phyloP scores from a whole-genome alignment of 2,888 invertebrate genomes.

The Panzeria rudis region DNA sequence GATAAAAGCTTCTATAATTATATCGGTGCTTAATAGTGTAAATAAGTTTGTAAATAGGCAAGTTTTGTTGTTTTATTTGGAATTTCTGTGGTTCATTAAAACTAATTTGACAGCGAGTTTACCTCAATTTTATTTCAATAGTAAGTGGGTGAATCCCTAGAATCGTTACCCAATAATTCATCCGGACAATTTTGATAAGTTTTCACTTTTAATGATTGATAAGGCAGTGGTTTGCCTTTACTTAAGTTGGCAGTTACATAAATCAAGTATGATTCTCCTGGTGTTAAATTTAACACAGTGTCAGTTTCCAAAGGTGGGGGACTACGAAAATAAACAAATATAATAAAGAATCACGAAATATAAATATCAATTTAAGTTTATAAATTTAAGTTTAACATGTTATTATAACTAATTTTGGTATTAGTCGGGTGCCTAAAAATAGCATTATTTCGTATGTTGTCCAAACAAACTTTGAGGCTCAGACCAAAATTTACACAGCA shows the following conservation, averaged over 20 bases:
- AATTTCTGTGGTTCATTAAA: constrained; percentile 38
- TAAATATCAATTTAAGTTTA: too few species aligned
- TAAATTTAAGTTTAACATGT: too few species aligned
- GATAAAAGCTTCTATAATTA: constrained; percentile 41
- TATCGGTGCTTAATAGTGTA: constrained; percentile 8
- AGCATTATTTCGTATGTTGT: too few species aligned
- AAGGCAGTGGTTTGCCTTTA: constrained; percentile 85
- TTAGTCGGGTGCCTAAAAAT: too few species aligned
- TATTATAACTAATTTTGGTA: too few species aligned
- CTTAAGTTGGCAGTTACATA: constrained; percentile 86
- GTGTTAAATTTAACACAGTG: constrained; percentile 84
- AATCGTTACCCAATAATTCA: constrained; percentile 76
- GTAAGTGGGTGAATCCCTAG: constrained; percentile 79
- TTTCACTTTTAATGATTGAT: constrained; percentile 84
- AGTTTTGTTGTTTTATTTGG: constrained; percentile 59
- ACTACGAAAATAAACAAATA: constrained; percentile 76
- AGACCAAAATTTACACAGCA: too few species aligned
- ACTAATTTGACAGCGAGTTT: not conserved
- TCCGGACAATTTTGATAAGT: constrained; percentile 80
- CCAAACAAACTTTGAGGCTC: too few species aligned
- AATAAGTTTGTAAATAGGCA: constrained; percentile 42
- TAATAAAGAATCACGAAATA: too few species aligned
- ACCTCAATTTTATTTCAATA: constrained; percentile 73
- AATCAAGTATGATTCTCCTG: constrained; percentile 85
- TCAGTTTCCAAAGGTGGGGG: constrained; percentile 83